Conservation (phyloP, 1,140 invertebrate genomes). For the Campoletis sonorensis region DNA sequence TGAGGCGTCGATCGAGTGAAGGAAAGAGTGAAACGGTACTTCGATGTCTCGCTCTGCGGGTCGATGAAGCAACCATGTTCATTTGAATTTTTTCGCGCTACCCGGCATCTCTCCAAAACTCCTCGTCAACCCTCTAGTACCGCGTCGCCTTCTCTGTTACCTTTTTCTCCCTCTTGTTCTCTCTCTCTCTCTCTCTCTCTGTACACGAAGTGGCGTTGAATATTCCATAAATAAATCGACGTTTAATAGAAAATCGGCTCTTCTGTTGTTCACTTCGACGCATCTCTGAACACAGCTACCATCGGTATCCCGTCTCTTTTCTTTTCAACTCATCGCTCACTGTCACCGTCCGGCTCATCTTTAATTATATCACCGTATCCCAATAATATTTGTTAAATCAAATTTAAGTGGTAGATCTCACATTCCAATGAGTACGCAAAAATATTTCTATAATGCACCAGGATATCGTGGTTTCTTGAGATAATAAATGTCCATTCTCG, state of each 20-base stretch:
- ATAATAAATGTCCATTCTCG: too few relatives aligned
- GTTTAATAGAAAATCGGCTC: constrained; percentile 73
- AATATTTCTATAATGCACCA: too few relatives aligned
- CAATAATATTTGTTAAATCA: constrained; percentile 75
- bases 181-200: not conserved
- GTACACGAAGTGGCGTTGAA: constrained; percentile 62
- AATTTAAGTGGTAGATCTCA: constrained; percentile 65
- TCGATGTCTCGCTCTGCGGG: constrained; percentile 29
- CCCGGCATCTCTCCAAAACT: constrained; percentile 45
- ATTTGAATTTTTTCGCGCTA: constrained; percentile 64
- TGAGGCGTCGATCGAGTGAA: constrained; percentile 29
- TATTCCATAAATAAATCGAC: constrained; percentile 76
- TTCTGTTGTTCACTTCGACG: constrained; percentile 14
- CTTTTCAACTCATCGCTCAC: constrained; percentile 69
- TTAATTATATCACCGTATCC: constrained; percentile 61
- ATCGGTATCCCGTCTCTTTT: not conserved
- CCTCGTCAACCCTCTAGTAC: not conserved
- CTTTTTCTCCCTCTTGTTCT: not conserved
- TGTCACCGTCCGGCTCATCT: constrained; percentile 59
- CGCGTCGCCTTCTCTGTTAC: not conserved
- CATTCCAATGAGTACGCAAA: constrained; percentile 53
- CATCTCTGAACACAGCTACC: not conserved
- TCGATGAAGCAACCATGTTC: constrained; percentile 47
- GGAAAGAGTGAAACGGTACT: constrained; percentile 25
- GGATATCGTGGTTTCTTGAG: too few relatives aligned